phyloP scores from a whole-genome alignment of 2,113 vertebrate species.

The Xenopus laevis region DNA sequence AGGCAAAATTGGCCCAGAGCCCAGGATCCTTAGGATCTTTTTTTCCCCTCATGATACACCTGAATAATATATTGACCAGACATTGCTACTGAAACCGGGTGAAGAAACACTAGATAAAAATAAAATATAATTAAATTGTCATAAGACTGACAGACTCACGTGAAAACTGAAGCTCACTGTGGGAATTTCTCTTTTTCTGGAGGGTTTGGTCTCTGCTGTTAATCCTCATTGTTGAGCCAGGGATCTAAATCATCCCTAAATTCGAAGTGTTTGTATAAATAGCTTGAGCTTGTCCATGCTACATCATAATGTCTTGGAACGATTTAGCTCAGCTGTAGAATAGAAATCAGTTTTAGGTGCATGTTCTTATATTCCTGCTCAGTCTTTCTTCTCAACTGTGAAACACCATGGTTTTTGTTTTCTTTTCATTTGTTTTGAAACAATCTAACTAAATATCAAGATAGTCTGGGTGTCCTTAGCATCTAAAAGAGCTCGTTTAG shows the following conservation, averaged over 20 bases:
- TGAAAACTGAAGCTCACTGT: conserved; percentile 48
- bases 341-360: too few relatives aligned
- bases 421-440: too few relatives aligned
- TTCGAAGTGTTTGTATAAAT: background rate
- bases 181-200: background rate
- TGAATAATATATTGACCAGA: conserved; percentile 67
- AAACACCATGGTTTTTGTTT: too few relatives aligned
- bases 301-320: too few relatives aligned
- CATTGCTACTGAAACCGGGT: conserved; percentile 56
- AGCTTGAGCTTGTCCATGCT: too few relatives aligned
- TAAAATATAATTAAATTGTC: conserved; percentile 53
- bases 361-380: too few relatives aligned
- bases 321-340: too few relatives aligned
- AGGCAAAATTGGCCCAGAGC: conserved; percentile 59
- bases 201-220: background rate
- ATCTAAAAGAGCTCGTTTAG: too few relatives aligned
- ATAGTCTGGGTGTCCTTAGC: too few relatives aligned
- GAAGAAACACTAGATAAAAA: conserved; percentile 46
- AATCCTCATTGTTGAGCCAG: background rate
- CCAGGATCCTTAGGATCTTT: conserved; percentile 56
- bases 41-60: conserved; percentile 53
- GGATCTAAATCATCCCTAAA: conserved; percentile 8
- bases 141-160: conserved; percentile 61
- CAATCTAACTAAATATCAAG: too few relatives aligned
- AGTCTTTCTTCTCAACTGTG: too few relatives aligned